phyloP scores from a whole-genome alignment of 2,113 vertebrate genomes.

The Myodes glareolus region DNA sequence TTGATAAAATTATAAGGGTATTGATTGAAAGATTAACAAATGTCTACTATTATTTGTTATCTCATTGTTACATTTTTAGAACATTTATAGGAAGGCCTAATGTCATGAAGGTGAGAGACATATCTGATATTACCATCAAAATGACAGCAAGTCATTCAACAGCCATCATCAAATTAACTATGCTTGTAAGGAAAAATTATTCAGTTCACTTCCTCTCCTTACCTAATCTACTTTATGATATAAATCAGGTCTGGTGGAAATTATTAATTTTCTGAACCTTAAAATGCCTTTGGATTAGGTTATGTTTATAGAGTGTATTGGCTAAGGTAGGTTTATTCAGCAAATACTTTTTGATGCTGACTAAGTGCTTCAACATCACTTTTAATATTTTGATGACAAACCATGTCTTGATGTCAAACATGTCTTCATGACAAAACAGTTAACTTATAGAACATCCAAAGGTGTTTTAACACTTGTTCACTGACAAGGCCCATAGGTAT shows the following conservation, averaged over 20 bases:
- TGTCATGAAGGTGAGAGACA: background rate
- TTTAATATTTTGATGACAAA: background rate
- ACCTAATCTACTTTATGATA: background rate
- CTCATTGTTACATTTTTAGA: background rate
- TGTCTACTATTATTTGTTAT: background rate
- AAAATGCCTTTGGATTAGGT: conserved; percentile 25
- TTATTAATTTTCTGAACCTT: conserved; percentile 29
- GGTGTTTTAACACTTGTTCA: background rate
- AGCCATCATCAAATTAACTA: conserved; percentile 60
- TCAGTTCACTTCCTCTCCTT: conserved; percentile 40
- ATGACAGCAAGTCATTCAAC: conserved; percentile 26
- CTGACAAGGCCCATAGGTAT: no score
- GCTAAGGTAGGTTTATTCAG: background rate
- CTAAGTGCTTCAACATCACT: background rate
- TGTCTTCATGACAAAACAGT: background rate
- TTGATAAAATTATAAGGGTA: background rate
- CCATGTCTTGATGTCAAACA: background rate
- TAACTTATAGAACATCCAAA: background rate
- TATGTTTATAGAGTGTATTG: background rate
- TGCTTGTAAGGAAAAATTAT: conserved; percentile 33
- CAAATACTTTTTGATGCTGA: background rate
- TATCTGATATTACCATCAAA: background rate
- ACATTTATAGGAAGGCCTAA: background rate
- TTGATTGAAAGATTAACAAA: conserved; percentile 11
- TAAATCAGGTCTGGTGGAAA: conserved; percentile 44